Evolutionary conservation across 2,113 vertebrate species (phyloP).

Genomic region (Tenrec ecaudatus): DNA sequence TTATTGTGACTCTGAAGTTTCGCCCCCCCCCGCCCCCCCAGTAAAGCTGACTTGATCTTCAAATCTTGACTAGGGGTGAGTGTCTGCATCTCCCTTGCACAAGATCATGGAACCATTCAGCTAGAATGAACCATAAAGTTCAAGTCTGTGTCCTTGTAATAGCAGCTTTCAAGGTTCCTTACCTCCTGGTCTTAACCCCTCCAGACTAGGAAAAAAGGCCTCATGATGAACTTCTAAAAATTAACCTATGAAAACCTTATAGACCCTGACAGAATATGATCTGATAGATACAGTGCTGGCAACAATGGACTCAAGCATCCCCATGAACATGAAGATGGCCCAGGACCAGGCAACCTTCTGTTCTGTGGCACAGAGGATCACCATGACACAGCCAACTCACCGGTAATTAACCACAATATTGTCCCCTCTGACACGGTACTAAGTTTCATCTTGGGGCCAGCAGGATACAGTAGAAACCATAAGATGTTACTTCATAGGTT

Average conservation of each 20-base stretch:
- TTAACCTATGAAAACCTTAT: neutral
- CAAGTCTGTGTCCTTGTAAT: neutral
- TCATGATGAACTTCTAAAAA: neutral
- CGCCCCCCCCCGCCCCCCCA: neutral
- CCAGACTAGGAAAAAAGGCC: neutral
- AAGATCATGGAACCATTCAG: conserved; percentile 2
- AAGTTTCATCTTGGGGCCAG: neutral
- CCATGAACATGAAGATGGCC: neutral
- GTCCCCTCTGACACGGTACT: neutral
- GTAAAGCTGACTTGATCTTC: neutral
- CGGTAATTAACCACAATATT: neutral
- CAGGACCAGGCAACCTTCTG: neutral
- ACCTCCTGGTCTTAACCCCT: neutral
- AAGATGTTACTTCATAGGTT: neutral
- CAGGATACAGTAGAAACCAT: neutral
- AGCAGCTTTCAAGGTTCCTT: neutral
- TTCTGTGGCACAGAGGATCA: neutral
- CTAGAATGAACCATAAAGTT: neutral
- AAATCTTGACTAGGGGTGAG: neutral
- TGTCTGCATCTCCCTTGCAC: neutral
- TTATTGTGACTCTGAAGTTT: neutral
- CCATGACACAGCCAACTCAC: neutral
- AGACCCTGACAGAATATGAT: neutral
- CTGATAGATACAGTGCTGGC: neutral
- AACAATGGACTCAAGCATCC: neutral